A percentile compares a stretch with the other conserved stretches of the same genome.
Evolutionary conservation across 2,797 vertebrate species (phyloP).

Genomic region (Arnoldichthys spilopterus): DNA sequence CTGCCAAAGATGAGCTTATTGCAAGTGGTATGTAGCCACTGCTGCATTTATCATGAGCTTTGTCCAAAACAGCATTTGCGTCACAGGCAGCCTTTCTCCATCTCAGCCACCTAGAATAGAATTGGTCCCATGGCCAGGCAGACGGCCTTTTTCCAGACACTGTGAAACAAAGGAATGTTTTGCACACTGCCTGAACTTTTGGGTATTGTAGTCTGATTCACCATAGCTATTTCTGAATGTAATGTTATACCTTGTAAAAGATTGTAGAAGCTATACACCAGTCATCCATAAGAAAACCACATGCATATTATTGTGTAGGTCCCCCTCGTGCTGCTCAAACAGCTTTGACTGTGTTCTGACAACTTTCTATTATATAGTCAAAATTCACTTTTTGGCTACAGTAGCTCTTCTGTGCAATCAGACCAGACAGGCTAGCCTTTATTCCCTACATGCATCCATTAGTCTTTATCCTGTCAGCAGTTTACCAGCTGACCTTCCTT

Average conservation of each 20-base stretch:
- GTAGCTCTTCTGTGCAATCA: no score
- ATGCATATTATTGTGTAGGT: no score
- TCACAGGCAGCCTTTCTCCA: conserved; percentile 33
- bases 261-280: not conserved
- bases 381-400: no score
- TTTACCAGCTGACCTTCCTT: no score
- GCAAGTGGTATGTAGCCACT: conserved; percentile 39
- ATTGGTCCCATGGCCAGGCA: conserved; percentile 21
- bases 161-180: not conserved
- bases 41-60: conserved; percentile 37
- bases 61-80: conserved; percentile 45
- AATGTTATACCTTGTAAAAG: not conserved
- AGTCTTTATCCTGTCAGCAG: no score
- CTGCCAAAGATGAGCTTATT: conserved; percentile 58
- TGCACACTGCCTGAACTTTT: not conserved
- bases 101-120: conserved; percentile 35
- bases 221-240: not conserved
- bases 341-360: no score
- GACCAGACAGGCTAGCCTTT: no score
- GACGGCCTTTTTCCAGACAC: conserved; percentile 7
- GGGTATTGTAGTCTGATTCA: not conserved
- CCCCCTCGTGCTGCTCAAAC: no score
- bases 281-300: no score
- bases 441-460: no score
- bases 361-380: no score